Base-by-base conservation (phyloP, 2,888 invertebrate species). In the Dendrolimus pini region DNA sequence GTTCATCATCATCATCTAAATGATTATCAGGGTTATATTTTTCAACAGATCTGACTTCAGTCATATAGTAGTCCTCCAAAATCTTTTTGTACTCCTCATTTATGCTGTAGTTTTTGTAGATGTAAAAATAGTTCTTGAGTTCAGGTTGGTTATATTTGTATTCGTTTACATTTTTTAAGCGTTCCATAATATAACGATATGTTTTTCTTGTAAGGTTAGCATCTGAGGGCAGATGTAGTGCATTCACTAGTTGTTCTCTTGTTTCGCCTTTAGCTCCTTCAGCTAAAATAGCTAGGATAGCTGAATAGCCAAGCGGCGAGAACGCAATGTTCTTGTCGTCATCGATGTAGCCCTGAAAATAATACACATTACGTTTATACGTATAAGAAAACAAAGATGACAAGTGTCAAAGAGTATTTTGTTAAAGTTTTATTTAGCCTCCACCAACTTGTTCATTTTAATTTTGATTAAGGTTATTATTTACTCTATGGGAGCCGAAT, bases 111-210 rank as follows among this genome's bases (percentile, higher is more conserved):
- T 94, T 94, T 68, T 93, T 93, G 75, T 94, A 94, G 7, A 94
- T 91, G 67, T 94, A 94, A 69, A 94, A 92, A 87, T 92, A 94
- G 67, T 93, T 93, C 71, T 93, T 93, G 63, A 94, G 83, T 65
- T 94, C 93, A 1, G 94, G 94, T 60, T 87, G 83, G 62, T 91
- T 91, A 58, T 82, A 78, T 75, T 87, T 85, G 64, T 89, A 91
- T 61, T 88, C 83, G 56, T 89, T 82, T 2, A 79, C 86, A 56
- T 91, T 91, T 64, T 85, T 89, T n/a, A 92, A 70, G 55, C 91
- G 80, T 56, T 91, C 83, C 81, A 92, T 85, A 8, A 92, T 88
- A 55, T 78, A 83, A 7, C 80, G 82, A 71, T 89, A 93, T 8
- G 89, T 88, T 60, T 82, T 84, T 64, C 92, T 82, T 3, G 87